Percentiles rank a stretch among this genome's conserved stretches.
phyloP scores from a whole-genome alignment of 2,113 vertebrate species.

The Syrmaticus mikado region DNA sequence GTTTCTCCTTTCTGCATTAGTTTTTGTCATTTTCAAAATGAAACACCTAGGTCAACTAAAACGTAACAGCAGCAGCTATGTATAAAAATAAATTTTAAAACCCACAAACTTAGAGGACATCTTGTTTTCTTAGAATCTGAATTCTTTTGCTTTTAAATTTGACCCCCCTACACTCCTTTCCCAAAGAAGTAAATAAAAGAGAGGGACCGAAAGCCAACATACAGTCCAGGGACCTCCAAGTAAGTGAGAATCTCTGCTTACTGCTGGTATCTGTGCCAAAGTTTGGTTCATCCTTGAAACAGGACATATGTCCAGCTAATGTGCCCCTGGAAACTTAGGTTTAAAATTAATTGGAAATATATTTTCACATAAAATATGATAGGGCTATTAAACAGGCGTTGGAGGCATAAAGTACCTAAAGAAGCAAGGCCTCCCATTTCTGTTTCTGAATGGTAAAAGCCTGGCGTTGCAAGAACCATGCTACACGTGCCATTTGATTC shows the following conservation, averaged over 20 bases:
- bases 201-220: fast-evolving
- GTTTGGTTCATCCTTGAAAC: background rate
- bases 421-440: background rate
- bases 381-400: background rate
- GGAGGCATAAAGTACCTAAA: background rate
- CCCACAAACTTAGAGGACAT: background rate
- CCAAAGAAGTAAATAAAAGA: background rate
- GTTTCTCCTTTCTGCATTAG: background rate
- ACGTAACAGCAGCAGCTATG: background rate
- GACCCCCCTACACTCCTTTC: background rate
- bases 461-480: slow-evolving; percentile 3
- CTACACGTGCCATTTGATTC: background rate
- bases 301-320: background rate
- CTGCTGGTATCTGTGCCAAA: background rate
- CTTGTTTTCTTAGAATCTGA: background rate
- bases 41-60: background rate
- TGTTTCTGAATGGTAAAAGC: slow-evolving; percentile 33
- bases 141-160: background rate
- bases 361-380: background rate
- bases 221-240: background rate
- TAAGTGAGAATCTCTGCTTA: background rate
- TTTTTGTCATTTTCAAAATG: background rate
- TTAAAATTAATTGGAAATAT: slow-evolving; percentile 28
- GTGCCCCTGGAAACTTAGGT: background rate
- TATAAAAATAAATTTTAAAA: background rate